Conservation (phyloP, 2,888 invertebrate genomes). For the Eristalis pertinax region DNA sequence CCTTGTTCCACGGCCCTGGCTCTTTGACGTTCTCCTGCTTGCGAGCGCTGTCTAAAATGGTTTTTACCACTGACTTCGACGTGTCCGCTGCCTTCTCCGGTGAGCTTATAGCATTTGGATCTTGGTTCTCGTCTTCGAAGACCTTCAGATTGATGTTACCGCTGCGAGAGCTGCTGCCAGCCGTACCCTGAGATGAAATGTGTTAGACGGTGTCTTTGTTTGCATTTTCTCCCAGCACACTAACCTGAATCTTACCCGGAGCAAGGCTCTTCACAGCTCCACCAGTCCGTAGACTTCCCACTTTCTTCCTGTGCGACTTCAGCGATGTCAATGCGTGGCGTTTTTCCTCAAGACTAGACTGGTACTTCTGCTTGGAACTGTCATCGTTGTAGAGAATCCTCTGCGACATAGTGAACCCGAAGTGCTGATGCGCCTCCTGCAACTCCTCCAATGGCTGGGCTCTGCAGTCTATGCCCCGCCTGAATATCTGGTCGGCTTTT, state of each 20-base stretch:
- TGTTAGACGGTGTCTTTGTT: neutral
- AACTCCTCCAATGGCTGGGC: slow-evolving; percentile 92
- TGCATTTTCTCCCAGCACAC: neutral
- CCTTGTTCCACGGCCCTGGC: slow-evolving; percentile 87
- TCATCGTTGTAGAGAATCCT: slow-evolving; percentile 82
- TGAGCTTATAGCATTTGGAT: slow-evolving; percentile 74
- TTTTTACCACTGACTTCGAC: slow-evolving; percentile 77
- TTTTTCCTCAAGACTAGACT: slow-evolving; percentile 86
- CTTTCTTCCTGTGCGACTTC: slow-evolving; percentile 85
- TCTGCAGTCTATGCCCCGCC: slow-evolving; percentile 87
- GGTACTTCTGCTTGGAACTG: slow-evolving; percentile 83
- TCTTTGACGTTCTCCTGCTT: slow-evolving; percentile 87
- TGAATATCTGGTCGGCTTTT: slow-evolving; percentile 91
- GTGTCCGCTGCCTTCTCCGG: slow-evolving; percentile 1
- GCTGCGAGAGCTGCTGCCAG: slow-evolving; percentile 62
- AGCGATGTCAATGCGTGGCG: slow-evolving; percentile 90
- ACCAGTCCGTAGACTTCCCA: slow-evolving; percentile 83
- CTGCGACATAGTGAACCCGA: slow-evolving; percentile 79
- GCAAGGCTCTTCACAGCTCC: slow-evolving; percentile 77
- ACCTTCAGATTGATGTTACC: slow-evolving; percentile 71
- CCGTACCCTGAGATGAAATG: slow-evolving; percentile 74
- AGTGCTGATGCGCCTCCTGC: slow-evolving; percentile 88
- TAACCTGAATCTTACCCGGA: slow-evolving; percentile 78
- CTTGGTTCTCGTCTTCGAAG: slow-evolving; percentile 78
- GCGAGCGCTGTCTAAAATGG: slow-evolving; percentile 84